Conservation (phyloP, 2,797 vertebrate genomes). For the Poeciliopsis infans region DNA sequence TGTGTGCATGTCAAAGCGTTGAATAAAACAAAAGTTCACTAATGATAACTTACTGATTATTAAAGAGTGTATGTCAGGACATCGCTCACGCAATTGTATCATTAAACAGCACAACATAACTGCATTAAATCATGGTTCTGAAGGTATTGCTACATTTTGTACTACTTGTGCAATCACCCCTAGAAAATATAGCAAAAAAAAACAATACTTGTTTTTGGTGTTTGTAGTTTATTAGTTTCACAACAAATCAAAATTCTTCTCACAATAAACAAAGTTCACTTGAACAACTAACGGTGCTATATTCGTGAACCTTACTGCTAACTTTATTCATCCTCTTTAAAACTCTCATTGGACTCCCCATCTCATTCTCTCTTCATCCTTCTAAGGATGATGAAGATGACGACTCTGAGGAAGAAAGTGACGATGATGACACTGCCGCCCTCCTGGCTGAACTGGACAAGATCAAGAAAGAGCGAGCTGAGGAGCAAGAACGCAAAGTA, state of each 20-base stretch:
- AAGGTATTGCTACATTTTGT: not conserved
- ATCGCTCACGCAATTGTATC: not conserved
- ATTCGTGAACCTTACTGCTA: not conserved
- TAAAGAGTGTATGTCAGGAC: not conserved
- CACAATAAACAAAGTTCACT: not conserved
- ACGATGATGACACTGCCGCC: conserved; percentile 95
- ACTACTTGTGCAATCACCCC: not conserved
- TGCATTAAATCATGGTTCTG: not conserved
- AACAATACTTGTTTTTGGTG: not conserved
- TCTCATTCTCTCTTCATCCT: conserved; percentile 4
- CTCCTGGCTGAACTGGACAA: conserved; percentile 97
- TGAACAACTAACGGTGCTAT: not conserved
- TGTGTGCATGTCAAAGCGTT: not conserved
- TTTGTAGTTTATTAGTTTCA: not conserved
- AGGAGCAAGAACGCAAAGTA: conserved; percentile 97
- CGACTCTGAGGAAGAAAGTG: conserved; percentile 91
- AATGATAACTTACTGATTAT: not conserved
- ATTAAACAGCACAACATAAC: not conserved
- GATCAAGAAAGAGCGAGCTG: conserved; percentile 97
- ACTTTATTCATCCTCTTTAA: not conserved
- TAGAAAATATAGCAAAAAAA: not conserved
- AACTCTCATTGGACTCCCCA: not conserved
- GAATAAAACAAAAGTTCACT: not conserved
- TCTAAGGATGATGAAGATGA: conserved; percentile 90
- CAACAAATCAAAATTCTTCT: not conserved